phyloP scores from a whole-genome alignment of 2,797 vertebrate species.

The Adrianichthys oophorus region DNA sequence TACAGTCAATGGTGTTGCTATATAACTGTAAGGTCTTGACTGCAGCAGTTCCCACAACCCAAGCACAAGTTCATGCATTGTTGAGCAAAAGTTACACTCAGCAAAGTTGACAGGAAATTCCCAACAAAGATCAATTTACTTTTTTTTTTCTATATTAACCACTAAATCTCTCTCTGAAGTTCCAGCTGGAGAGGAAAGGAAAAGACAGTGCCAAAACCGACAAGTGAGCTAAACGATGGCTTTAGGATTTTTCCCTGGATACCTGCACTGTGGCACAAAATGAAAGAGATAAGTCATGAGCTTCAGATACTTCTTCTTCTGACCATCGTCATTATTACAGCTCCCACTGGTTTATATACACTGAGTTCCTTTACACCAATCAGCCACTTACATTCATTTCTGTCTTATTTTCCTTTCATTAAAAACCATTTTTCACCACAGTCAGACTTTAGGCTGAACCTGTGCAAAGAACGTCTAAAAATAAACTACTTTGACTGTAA shows the following conservation, averaged over 20 bases:
- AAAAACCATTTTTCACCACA: slow-evolving; percentile 26
- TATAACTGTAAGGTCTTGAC: background rate
- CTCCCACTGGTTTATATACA: slow-evolving; percentile 18
- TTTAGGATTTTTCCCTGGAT: slow-evolving; percentile 20
- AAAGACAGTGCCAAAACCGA: slow-evolving; percentile 48
- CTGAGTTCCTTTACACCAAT: slow-evolving; percentile 8
- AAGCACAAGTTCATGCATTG: slow-evolving; percentile 3
- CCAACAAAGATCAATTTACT: slow-evolving; percentile 43
- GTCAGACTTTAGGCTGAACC: slow-evolving; percentile 2
- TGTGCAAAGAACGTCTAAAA: background rate
- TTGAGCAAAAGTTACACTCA: slow-evolving; percentile 38
- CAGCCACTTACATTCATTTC: slow-evolving; percentile 21
- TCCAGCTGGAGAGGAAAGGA: slow-evolving; percentile 48
- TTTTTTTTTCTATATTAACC: slow-evolving; percentile 31
- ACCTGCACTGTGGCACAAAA: slow-evolving; percentile 21
- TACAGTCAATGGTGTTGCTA: background rate
- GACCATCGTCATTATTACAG: slow-evolving; percentile 36
- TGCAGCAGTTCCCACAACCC: background rate
- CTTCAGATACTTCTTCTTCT: slow-evolving; percentile 43
- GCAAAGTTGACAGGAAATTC: slow-evolving; percentile 58
- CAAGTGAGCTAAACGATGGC: slow-evolving; percentile 48
- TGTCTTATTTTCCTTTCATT: slow-evolving; percentile 48
- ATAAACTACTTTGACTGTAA: slow-evolving; percentile 47
- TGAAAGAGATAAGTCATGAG: slow-evolving; percentile 34
- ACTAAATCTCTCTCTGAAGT: slow-evolving; percentile 54